A percentile compares a stretch with the other conserved stretches of the same genome.
phyloP scores from a whole-genome alignment of 2,797 vertebrate species.

The Hydrocynus forskahlii region DNA sequence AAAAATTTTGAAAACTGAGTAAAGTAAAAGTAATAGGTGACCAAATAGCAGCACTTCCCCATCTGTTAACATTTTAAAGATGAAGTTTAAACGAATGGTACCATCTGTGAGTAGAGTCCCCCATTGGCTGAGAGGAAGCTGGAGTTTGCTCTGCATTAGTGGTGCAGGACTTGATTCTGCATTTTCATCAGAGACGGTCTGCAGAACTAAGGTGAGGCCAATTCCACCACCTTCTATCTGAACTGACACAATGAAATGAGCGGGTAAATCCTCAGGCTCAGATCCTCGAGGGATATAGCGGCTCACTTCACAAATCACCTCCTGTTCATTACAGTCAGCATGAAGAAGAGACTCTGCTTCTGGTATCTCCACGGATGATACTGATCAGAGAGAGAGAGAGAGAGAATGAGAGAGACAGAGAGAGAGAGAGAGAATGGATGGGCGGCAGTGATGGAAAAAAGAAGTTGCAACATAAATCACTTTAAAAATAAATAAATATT shows the following conservation, averaged over 20 bases:
- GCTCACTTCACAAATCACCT: constrained; percentile 83
- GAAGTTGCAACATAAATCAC: no score
- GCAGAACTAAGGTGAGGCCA: constrained; percentile 78
- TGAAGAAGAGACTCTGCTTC: constrained; percentile 79
- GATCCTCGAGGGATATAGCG: constrained; percentile 65
- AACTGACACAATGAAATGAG: constrained; percentile 77
- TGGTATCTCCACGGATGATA: constrained; percentile 73
- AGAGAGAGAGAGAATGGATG: neutral
- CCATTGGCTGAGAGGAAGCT: constrained; percentile 75
- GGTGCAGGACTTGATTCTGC: constrained; percentile 45
- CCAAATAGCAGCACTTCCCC: neutral
- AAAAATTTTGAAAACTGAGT: neutral
- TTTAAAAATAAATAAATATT: no score
- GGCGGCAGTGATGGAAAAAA: no score
- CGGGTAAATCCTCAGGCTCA: constrained; percentile 43
- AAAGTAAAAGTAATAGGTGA: neutral
- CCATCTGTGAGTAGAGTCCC: constrained; percentile 76
- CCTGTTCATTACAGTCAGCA: constrained; percentile 79
- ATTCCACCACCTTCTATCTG: constrained; percentile 75
- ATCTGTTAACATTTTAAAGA: neutral
- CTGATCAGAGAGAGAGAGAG: constrained; percentile 64
- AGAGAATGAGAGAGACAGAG: neutral
- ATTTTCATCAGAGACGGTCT: constrained; percentile 54
- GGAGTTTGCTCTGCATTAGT: constrained; percentile 71
- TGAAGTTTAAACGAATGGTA: constrained; percentile 54